A percentile compares a stretch with the other conserved stretches of the same genome.
phyloP scores from a whole-genome alignment of 1,140 invertebrate genomes.

The Pectinophora gossypiella region DNA sequence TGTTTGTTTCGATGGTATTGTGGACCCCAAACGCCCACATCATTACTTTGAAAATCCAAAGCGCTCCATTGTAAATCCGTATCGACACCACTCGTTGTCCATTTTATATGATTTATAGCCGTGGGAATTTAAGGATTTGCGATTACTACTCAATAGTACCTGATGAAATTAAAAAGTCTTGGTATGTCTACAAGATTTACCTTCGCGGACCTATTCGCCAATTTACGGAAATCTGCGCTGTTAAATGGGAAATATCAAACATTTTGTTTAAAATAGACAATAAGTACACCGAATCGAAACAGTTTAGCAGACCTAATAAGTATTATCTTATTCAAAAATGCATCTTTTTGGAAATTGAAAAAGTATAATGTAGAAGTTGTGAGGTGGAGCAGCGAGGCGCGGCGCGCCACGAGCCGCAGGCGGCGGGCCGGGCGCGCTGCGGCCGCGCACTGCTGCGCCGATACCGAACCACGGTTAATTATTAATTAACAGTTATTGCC shows the following conservation, averaged over 20 bases:
- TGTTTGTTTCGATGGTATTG: slow-evolving; percentile 52
- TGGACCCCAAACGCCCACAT: slow-evolving; percentile 67
- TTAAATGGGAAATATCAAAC: no score
- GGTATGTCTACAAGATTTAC: no score
- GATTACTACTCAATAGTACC: no score
- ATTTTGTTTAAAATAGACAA: no score
- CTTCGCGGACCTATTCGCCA: no score
- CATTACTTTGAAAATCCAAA: slow-evolving; percentile 64
- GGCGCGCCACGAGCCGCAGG: background rate
- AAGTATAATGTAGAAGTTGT: no score
- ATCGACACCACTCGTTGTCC: slow-evolving; percentile 59
- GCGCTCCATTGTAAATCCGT: slow-evolving; percentile 60
- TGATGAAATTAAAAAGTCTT: no score
- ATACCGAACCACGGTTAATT: slow-evolving; percentile 59
- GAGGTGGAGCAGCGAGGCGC: background rate
- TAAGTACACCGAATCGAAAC: no score
- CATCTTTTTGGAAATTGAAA: no score
- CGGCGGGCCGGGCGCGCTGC: slow-evolving; percentile 21
- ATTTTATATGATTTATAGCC: slow-evolving; percentile 65
- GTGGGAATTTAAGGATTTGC: slow-evolving; percentile 42
- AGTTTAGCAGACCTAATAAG: no score
- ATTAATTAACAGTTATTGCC: slow-evolving; percentile 68
- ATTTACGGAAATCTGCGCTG: no score
- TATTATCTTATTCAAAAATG: no score
- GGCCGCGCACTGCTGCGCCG: slow-evolving; percentile 44